Base-by-base conservation (phyloP, 2,113 vertebrate species). In the Bombycilla garrulus region DNA sequence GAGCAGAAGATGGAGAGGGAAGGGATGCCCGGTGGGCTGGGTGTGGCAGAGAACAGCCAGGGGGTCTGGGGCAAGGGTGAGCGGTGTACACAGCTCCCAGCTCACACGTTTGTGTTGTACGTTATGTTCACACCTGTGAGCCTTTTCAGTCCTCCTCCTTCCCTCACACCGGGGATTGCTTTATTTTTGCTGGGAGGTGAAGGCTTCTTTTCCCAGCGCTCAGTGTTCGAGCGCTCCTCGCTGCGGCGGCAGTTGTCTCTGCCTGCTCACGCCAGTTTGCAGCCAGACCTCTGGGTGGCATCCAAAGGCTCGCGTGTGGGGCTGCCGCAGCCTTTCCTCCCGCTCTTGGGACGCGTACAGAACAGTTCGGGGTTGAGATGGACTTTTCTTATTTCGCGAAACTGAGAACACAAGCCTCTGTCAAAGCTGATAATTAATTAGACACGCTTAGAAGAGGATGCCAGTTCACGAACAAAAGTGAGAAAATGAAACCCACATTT, bases 231-330 rank as follows among this genome's bases (percentile, higher is more conserved):
- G 66, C 35, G n/a, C 24, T n/a, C 47, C 31, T n/a, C n/a, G n/a
- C n/a, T n/a, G n/a, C n/a, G n/a, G n/a, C n/a, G n/a, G n/a, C n/a
- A 2, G 20, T 1, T 29, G 40, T 42, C 86, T 15, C 36, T n/a
- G 67, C 9, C 78, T 78, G 51, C 35, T 61, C 77, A 13, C 83
- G 36, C 36, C 73, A 19, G 53, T 95, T 93, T 91, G 48, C 86
- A 79, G 48, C 56, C 1, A 26, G 51, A 79, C 96, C 96, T 93
- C 91, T 85, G 96, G 86, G 86, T 81, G 95, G 88, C 92, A 96
- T 67, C 83, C 91, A 29, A 47, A 61, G 80, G 45, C 86, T 15
- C 33, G 3, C 1, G 1, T 48, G 14, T 3, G 44, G 21, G 44
- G 48, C 51, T 33, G 50, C 14, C 1, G 15, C 24, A 4, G 29